Evolutionary conservation across 2,888 invertebrate species (phyloP), one percentile per base, ranked within the genome.

Genomic region (Conomelus anceps): DNA sequence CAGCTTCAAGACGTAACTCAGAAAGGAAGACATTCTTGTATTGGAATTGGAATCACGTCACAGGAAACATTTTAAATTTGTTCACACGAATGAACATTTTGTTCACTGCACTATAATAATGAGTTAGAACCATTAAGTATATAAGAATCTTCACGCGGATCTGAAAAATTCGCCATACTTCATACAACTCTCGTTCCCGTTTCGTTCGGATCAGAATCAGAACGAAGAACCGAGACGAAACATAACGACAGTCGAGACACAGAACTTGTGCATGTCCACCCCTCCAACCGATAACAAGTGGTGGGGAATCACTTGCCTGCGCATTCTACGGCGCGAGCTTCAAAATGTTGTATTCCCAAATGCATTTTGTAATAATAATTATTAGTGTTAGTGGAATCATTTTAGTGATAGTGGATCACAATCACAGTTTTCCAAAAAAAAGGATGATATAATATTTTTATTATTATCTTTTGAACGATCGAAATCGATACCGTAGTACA

Each of bases 21-120:
- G 85, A 29, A 85, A 88, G 88, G 88, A 88, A 88, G 88, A 88
- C 88, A 88, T 88, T 26, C 29, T 88, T 29, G 85, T 29, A 26
- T 24, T 88, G 85, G 85, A 85, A 85, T 34, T 85, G 22, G n/a
- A 20, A 88, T 88, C 88, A 88, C 88, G 88, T 88, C 88, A 88
- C 88, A 29, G 85, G 29, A 88, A 88, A 88, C 88, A 88, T 88
- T 85, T 24, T 88, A 85, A 85, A 29, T n/a, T 29, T 11, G 23
- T 85, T 85, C 22, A 88, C 24, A 29, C 84, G 22, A 85, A 88
- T 23, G 34, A 26, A 88, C 88, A 88, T 88, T 88, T 85, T 85
- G 88, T 29, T 85, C 85, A 88, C 29, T 85, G 41, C 87, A 88
- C 41, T 63, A 63, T 63, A 63, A 63, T 63, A 3, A n/a, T 4